Conservation (phyloP, 2,113 vertebrate genomes). For the Zosterops hypoxanthus region DNA sequence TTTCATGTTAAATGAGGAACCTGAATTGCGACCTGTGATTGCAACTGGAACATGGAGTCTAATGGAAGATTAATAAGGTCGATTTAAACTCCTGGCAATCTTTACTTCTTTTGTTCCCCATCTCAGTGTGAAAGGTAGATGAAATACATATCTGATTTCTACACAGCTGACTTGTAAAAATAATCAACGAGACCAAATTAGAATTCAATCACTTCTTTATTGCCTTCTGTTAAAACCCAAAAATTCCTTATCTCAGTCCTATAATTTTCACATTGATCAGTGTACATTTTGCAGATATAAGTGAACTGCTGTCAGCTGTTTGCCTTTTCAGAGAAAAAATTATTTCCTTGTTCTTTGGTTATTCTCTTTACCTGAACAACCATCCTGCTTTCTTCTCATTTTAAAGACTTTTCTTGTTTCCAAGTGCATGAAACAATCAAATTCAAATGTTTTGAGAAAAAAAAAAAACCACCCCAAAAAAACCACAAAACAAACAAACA, state of each 20-base stretch:
- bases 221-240: neutral
- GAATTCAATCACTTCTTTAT: neutral
- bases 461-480: neutral
- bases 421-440: neutral
- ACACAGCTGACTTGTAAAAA: neutral
- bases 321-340: neutral
- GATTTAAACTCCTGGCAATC: neutral
- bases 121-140: neutral
- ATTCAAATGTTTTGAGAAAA: neutral
- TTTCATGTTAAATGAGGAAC: neutral
- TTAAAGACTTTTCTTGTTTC: neutral
- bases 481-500: too few species aligned
- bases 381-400: neutral
- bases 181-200: neutral
- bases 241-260: neutral
- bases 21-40: neutral
- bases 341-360: neutral
- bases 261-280: neutral
- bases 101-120: neutral
- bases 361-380: neutral
- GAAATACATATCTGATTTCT: neutral
- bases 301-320: neutral
- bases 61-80: neutral
- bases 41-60: neutral
- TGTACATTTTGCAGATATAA: neutral